A percentile compares a stretch with the other conserved stretches of the same genome.
Conservation (phyloP, 2,888 invertebrate species). For the Philereme transversata region DNA sequence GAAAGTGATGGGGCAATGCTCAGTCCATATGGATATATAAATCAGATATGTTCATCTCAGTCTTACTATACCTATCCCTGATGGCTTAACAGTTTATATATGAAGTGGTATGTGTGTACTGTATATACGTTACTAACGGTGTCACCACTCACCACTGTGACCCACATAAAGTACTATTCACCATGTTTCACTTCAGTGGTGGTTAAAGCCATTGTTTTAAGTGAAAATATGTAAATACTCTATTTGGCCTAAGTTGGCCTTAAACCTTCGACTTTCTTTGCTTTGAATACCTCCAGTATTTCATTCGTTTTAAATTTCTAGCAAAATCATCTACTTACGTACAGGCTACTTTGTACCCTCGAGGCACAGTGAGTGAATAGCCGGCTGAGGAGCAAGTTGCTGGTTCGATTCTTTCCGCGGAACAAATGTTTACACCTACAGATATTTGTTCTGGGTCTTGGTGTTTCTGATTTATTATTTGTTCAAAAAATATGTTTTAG, state of each 20-base stretch:
- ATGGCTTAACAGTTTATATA: conserved; percentile 4
- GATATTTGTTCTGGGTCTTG: too few species aligned
- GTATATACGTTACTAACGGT: conserved; percentile 4
- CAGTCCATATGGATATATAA: too few species aligned
- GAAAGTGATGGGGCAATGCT: too few species aligned
- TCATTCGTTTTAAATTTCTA: neutral
- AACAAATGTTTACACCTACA: too few species aligned
- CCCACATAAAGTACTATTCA: conserved; percentile 16
- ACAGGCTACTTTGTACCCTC: too few species aligned
- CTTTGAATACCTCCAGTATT: neutral
- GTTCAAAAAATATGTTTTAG: too few species aligned
- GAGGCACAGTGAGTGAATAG: too few species aligned
- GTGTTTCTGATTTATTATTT: too few species aligned
- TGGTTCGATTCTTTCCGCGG: too few species aligned
- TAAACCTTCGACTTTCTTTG: conserved; percentile 20
- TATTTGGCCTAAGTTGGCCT: conserved; percentile 19
- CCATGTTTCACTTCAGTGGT: conserved; percentile 1
- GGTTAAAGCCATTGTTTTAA: conserved; percentile 28
- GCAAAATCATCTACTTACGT: neutral
- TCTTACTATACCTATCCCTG: neutral
- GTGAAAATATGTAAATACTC: conserved; percentile 38
- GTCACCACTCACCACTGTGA: conserved; percentile 4
- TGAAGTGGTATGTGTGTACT: conserved; percentile 1
- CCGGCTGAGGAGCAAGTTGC: too few species aligned
- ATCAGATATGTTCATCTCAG: too few species aligned